phyloP scores from a whole-genome alignment of 2,888 invertebrate species.

The Leptarthrus brevirostris region DNA sequence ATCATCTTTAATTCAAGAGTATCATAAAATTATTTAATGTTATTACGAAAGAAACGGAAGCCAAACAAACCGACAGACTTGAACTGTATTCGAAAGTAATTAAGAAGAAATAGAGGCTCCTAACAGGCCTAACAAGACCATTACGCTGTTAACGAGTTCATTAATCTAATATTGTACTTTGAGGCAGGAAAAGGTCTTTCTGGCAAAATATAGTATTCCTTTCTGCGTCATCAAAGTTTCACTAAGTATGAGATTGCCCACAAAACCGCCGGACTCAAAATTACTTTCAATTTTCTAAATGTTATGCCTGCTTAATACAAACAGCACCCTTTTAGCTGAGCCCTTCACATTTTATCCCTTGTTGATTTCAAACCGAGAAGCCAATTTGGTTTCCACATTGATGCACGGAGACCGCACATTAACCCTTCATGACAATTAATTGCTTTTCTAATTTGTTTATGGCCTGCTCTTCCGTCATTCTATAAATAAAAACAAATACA shows the following conservation, averaged over 20 bases:
- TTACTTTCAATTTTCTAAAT: not conserved
- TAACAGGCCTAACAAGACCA: not conserved
- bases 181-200: not conserved
- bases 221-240: not conserved
- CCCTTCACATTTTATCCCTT: not conserved
- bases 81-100: slow-evolving; percentile 3
- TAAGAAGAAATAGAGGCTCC: not conserved
- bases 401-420: not conserved
- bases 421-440: not conserved
- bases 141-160: not conserved
- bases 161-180: not conserved
- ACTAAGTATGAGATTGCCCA: not conserved
- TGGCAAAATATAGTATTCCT: not conserved
- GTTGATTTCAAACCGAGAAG: not conserved
- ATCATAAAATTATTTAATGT: not conserved
- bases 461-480: not conserved
- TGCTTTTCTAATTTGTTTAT: not conserved
- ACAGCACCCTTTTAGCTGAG: too few species aligned
- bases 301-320: not conserved
- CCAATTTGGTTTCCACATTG: not conserved
- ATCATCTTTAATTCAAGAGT: not conserved
- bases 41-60: not conserved
- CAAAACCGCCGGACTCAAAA: not conserved
- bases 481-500: not conserved
- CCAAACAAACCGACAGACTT: not conserved